These are phyloP conservation scores for Pomacea maculata DNA, from an alignment of 1,140 invertebrate genomes.

Conservation along the genomic window DNA sequence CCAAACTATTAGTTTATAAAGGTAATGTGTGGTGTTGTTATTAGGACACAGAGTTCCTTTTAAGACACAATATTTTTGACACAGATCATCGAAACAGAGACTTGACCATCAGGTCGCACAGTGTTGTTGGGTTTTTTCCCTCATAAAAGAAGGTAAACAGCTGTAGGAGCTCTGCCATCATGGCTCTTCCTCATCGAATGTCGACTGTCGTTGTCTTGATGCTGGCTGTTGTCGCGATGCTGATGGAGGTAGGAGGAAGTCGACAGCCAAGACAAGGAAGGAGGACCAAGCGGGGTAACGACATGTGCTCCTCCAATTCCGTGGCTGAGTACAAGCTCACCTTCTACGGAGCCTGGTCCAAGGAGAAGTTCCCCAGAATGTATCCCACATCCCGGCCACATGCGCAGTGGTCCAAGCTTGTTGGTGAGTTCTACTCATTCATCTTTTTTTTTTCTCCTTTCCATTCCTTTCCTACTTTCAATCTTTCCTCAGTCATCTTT, in stretches of 20 bases:
- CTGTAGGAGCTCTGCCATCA: too few species aligned
- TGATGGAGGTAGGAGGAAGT: background rate
- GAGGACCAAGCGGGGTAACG: slow-evolving; percentile 29
- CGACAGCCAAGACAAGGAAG: background rate
- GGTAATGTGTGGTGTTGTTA: too few species aligned
- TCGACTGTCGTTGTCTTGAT: background rate
- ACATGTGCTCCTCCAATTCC: slow-evolving; percentile 67
- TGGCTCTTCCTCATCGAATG: too few species aligned
- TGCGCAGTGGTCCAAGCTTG: slow-evolving; percentile 88
- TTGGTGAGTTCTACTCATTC: slow-evolving; percentile 76
- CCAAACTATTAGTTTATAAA: too few species aligned
- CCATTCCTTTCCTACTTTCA: background rate
- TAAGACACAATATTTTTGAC: too few species aligned
- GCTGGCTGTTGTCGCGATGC: background rate
- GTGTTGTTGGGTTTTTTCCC: too few species aligned
- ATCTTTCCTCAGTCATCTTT: too few species aligned
- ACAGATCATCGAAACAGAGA: too few species aligned
- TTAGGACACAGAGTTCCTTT: too few species aligned
- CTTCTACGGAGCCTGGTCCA: slow-evolving; percentile 89
- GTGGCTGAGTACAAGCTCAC: slow-evolving; percentile 86
- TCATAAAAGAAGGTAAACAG: too few species aligned
- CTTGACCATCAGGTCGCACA: too few species aligned
- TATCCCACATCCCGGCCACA: slow-evolving; percentile 90
- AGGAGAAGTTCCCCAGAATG: slow-evolving; percentile 87
- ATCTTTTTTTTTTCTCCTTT: background rate